Conservation (phyloP, 2,113 vertebrate genomes). For the Spea multiplicata region DNA sequence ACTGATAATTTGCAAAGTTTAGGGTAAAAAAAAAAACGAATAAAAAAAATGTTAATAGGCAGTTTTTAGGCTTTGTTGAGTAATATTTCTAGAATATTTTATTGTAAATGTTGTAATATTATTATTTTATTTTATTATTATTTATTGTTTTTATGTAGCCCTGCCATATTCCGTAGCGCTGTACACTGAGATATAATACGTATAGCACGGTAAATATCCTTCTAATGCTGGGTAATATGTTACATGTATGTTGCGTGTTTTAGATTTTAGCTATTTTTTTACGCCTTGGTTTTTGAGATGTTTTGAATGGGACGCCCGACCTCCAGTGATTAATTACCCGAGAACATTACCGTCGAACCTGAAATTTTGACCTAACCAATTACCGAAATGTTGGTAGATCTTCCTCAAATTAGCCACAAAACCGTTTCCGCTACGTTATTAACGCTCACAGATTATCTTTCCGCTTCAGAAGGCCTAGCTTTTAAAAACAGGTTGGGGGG, state of each 20-base stretch:
- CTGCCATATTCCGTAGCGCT: too few species aligned
- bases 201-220: too few species aligned
- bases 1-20: not conserved
- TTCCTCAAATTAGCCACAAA: slow-evolving; percentile 1
- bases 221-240: too few species aligned
- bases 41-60: too few species aligned
- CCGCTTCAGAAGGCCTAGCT: slow-evolving; percentile 20
- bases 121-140: too few species aligned
- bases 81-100: too few species aligned
- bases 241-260: too few species aligned
- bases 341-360: not conserved
- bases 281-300: not conserved
- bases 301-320: not conserved
- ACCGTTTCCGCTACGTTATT: not conserved
- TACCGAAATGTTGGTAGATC: not conserved
- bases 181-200: too few species aligned
- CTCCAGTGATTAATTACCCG: slow-evolving; percentile 15
- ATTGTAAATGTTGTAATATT: too few species aligned
- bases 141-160: too few species aligned
- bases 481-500: not conserved
- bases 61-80: too few species aligned
- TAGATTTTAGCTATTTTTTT: not conserved
- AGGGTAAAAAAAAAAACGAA: too few species aligned
- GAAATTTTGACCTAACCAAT: not conserved
- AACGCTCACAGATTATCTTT: slow-evolving; percentile 7